phyloP scores from a whole-genome alignment of 1,140 invertebrate species.

The Babylonia areolata region DNA sequence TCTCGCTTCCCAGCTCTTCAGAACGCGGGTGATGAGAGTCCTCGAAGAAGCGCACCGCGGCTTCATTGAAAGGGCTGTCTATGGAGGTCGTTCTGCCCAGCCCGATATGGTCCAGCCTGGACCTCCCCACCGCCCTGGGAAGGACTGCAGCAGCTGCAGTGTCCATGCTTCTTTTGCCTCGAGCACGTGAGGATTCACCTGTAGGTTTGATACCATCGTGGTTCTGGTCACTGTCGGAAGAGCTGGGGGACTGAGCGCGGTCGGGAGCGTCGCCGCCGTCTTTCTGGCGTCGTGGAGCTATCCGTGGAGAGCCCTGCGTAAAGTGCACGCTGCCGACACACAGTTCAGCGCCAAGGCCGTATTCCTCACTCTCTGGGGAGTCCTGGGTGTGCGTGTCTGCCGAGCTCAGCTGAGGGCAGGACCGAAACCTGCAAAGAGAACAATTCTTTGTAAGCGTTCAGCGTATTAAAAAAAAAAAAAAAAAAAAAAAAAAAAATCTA shows the following conservation, averaged over 20 bases:
- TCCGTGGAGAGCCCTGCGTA: constrained; percentile 31
- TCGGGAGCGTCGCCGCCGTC: constrained; percentile 4
- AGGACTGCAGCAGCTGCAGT: constrained; percentile 43
- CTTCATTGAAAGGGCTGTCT: constrained; percentile 39
- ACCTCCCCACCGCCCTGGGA: constrained; percentile 40
- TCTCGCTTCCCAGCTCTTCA: constrained; percentile 42
- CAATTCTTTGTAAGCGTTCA: too few species aligned
- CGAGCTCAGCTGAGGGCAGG: constrained; percentile 58
- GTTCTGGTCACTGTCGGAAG: constrained; percentile 57
- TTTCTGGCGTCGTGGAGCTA: neutral
- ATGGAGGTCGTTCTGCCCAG: constrained; percentile 44
- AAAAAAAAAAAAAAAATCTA: too few species aligned
- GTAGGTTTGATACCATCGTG: constrained; percentile 42
- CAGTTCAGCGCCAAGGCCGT: constrained; percentile 28
- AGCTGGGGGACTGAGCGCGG: constrained; percentile 52
- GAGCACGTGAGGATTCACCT: constrained; percentile 34
- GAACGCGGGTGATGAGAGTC: constrained; percentile 42
- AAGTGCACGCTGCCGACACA: constrained; percentile 34
- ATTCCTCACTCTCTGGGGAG: constrained; percentile 43
- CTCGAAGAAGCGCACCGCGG: constrained; percentile 28
- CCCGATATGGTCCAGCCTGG: constrained; percentile 24
- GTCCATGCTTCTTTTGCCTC: neutral
- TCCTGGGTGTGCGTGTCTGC: constrained; percentile 37
- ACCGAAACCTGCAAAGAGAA: constrained; percentile 52
- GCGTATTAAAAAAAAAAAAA: too few species aligned